Evolutionary conservation across 2,888 invertebrate species (phyloP).

Genomic region (Melanchra persicariae): DNA sequence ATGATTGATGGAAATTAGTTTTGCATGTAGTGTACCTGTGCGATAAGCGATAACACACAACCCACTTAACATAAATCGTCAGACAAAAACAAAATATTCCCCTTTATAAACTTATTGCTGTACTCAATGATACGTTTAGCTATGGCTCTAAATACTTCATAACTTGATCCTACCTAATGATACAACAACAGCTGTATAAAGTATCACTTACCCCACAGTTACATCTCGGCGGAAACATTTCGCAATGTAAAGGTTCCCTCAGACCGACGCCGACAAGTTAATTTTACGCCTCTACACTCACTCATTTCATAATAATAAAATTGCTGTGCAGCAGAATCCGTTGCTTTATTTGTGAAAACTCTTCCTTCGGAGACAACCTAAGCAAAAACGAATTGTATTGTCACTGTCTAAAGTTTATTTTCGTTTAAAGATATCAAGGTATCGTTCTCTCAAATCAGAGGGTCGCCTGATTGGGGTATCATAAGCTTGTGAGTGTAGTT

Average conservation of each 20-base stretch:
- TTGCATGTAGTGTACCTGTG: no score
- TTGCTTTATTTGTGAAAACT: constrained; percentile 72
- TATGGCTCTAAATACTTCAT: constrained; percentile 41
- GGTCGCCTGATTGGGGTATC: constrained; percentile 85
- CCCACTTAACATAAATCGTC: constrained; percentile 2
- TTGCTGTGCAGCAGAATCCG: constrained; percentile 73
- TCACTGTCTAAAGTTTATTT: constrained; percentile 60
- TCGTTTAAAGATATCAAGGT: constrained; percentile 54
- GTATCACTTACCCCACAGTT: constrained; percentile 56
- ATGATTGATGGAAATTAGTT: no score
- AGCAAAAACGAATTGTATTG: constrained; percentile 50
- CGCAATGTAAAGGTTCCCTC: constrained; percentile 65
- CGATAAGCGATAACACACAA: no score
- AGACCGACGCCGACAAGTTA: constrained; percentile 70
- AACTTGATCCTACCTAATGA: constrained; percentile 52
- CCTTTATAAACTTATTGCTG: constrained; percentile 31
- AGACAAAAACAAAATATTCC: constrained; percentile 10
- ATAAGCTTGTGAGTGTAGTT: constrained; percentile 84
- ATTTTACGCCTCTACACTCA: constrained; percentile 77
- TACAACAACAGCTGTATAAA: constrained; percentile 57
- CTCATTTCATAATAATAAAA: constrained; percentile 78
- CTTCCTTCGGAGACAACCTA: constrained; percentile 46
- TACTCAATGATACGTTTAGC: constrained; percentile 34
- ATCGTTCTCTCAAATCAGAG: constrained; percentile 77
- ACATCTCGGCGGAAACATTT: constrained; percentile 63